Evolutionary conservation across 1,140 invertebrate genomes (phyloP), one percentile per base, ranked within the genome.

Genomic region (Metaphire vulgaris): DNA sequence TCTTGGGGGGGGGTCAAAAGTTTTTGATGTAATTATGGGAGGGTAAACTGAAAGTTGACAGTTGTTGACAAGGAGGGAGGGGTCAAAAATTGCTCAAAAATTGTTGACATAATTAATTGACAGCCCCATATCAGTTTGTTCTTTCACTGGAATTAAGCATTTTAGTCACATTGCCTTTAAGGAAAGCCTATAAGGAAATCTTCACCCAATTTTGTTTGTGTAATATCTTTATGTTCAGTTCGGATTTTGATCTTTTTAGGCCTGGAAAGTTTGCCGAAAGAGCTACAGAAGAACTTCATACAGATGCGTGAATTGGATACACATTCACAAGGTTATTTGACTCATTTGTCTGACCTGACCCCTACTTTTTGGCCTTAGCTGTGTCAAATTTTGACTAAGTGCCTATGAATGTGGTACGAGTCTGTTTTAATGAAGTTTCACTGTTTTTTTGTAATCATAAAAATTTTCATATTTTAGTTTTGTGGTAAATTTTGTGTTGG

Each of bases 281-380:
- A 98, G 88, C 87, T 98, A 74, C 93, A 97, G 85, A 89, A 95
- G 79, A 98, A 98, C 88, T 97, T 98, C 83, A 97, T 92, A 74
- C 87, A 98, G 76, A 97, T 98, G 95, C 88, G 94, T 78, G 95
- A 98, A 87, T 87, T 98, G 65, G 96, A 98, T 85, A 90, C 93
- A 69, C 89, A 94, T 83, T 93, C 95, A 2, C 94, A 88, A 83
- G 87, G 87, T 87, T 80, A 72, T 34, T n/a, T n/a, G 41, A 56
- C 6, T 12, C 65, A 56, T 12, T 56, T 12, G 6, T 21, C 41
- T 56, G 21, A 56, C 6, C 6, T 56, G 21, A 21, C 41, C 6
- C 21, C 6, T 6, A 56, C 6, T 12, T 56, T 12, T 56, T 21
- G 6, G 41, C 6, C 6, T 56, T 12, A 12, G 21, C 41, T 12